Percentiles rank a stretch among this genome's conserved stretches.
Evolutionary conservation across 2,797 vertebrate species (phyloP).

Genomic region (Myiotriccus ornatus): DNA sequence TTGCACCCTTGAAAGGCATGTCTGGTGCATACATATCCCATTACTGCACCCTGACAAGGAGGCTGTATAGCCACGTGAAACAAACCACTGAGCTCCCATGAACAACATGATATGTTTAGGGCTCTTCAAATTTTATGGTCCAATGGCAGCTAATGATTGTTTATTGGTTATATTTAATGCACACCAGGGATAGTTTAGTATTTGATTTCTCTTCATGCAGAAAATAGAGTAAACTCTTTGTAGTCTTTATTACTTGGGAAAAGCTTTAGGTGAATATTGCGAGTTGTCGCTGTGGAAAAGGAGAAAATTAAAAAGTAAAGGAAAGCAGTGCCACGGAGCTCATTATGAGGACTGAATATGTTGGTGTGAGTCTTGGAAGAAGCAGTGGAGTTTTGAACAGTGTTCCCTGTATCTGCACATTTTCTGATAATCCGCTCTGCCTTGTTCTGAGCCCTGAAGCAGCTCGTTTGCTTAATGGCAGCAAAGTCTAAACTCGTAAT

Average conservation of each 20-base stretch:
- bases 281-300: slow-evolving; percentile 6
- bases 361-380: not conserved
- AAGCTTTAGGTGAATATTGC: not conserved
- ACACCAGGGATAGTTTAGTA: slow-evolving; percentile 45
- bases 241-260: slow-evolving; percentile 39
- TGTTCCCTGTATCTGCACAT: not conserved
- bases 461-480: not conserved
- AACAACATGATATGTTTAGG: slow-evolving; percentile 30
- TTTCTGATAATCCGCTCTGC: not conserved
- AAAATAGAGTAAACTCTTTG: slow-evolving; percentile 63
- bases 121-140: slow-evolving; percentile 44
- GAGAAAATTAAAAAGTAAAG: slow-evolving; percentile 47
- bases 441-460: not conserved
- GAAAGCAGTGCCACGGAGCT: not conserved
- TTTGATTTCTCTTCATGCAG: slow-evolving; percentile 52
- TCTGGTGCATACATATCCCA: not conserved
- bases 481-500: not conserved
- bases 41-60: not conserved
- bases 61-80: not conserved
- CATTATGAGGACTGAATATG: not conserved
- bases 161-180: slow-evolving; percentile 67
- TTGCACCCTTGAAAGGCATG: not conserved
- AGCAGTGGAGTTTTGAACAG: not conserved
- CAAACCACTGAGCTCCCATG: not conserved
- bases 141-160: slow-evolving; percentile 49